Base-by-base conservation (phyloP, 2,113 vertebrate species). In the Pedetes capensis region DNA sequence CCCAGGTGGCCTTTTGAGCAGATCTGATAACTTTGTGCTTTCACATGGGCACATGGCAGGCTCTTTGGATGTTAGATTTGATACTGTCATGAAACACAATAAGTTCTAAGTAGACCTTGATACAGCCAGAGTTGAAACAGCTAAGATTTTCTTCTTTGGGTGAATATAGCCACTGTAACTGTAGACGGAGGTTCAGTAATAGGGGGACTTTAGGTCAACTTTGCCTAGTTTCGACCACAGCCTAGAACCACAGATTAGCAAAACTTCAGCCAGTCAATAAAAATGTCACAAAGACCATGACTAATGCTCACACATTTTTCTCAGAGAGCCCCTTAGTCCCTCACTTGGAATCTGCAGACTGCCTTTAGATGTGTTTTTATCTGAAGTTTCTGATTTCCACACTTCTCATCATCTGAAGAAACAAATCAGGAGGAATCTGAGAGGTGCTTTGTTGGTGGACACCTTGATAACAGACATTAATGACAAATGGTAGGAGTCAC, bases 31-130 rank as follows among this genome's bases (percentile, higher is more conserved):
- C 53, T 57, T 57, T 23, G 51, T 47, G 68, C 44, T 63, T 47
- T 17, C 69, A 20, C 4, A 0, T n/a, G 25, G 61, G 44, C 16
- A 23, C 0, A 6, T 49, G 23, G 49, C 32, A n/a, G n/a, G n/a
- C n/a, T n/a, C n/a, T n/a, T n/a, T 44, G 27, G 29, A 44, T 42
- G 49, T 59, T 22, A n/a, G 57, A 23, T 25, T 17, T 59, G 63
- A 61, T 34, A 29, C 34, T 32, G 5, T 53, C 61, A 32, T 20
- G 2, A 34, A n/a, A 55, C 34, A 39, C 27, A 23, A 6, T 51
- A 34, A 68, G 32, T 37, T 69, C 29, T 17, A 57, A 57, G 42
- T 10, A 63, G 89, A 53, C 29, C 13, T 55, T 44, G 78, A 55
- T 59, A 34, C 23, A 37, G 34, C 76, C 32, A n/a, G 78, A 12